Conservation (phyloP, 2,888 invertebrate species). For the Brachyopa scutellaris region DNA sequence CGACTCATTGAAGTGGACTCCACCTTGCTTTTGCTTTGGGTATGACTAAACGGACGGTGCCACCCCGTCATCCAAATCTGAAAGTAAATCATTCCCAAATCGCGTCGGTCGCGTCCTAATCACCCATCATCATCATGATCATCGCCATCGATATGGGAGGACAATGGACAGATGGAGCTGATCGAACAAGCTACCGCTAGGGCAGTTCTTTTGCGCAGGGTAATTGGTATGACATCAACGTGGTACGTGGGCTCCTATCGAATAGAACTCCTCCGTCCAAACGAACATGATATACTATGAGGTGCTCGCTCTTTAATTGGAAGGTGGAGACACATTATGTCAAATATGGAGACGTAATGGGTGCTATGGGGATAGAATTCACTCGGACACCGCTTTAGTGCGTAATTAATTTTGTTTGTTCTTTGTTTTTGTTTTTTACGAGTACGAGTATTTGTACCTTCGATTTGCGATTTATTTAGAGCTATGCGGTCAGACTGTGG, state of each 20-base stretch:
- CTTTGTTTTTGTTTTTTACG: constrained; percentile 5
- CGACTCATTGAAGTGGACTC: constrained; percentile 29
- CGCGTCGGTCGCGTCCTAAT: constrained; percentile 45
- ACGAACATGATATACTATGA: constrained; percentile 52
- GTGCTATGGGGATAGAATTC: constrained; percentile 38
- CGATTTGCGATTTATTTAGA: constrained; percentile 59
- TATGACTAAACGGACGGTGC: too few species aligned
- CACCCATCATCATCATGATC: constrained; percentile 51
- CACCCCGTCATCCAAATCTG: constrained; percentile 39
- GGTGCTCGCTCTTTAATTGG: constrained; percentile 52
- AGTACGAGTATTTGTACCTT: not conserved
- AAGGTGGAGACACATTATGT: constrained; percentile 60
- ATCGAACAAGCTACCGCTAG: constrained; percentile 32
- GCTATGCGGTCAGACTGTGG: constrained; percentile 48
- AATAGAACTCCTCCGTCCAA: not conserved
- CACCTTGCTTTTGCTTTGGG: constrained; percentile 51
- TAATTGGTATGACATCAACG: constrained; percentile 48
- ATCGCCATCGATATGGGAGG: constrained; percentile 23
- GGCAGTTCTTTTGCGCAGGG: constrained; percentile 40
- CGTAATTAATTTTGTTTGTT: constrained; percentile 52
- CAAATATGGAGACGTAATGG: constrained; percentile 64
- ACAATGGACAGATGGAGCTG: constrained; percentile 37
- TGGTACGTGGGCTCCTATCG: not conserved
- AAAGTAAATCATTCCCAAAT: constrained; percentile 69
- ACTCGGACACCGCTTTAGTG: constrained; percentile 34